Evolutionary conservation across 2,888 invertebrate genomes (phyloP), one percentile per base, ranked within the genome.

Genomic region (Apamea monoglypha): DNA sequence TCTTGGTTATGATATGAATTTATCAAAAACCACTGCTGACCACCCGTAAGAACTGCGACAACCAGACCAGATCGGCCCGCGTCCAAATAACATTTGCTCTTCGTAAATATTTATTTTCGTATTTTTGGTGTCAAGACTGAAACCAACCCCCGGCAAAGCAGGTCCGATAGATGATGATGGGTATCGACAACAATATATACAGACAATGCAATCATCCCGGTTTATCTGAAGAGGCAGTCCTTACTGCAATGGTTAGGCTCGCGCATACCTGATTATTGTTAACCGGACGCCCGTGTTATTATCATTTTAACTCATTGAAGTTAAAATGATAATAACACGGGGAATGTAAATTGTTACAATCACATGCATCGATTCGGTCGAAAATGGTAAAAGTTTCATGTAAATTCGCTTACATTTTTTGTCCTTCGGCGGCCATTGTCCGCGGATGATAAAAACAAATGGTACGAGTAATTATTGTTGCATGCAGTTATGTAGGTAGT

Each of bases 231-330:
- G 32, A 32, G 47, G 14, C 63, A 85, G 36, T 86, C 85, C 83
- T 83, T 21, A 32, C n/a, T 40, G 25, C 40, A 69, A 74, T 72
- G 29, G 80, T 80, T 85, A 85, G 76, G 78, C 74, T 56, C 44
- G 86, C 74, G 66, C 61, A 78, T 25, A 69, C 76, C 63, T 75
- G 78, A 73, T 87, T 83, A 79, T 87, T 87, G 85, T 78, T 81
- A 83, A 83, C 83, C 72, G 83, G 76, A 81, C 47, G 72, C 68
- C 59, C 64, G 72, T 81, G 87, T 80, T 87, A 87, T 87, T 87
- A 87, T 75, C 73, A 50, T 75, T 83, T 87, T 83, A 85, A 81
- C 81, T 85, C 76, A n/a, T n/a, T n/a, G n/a, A n/a, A n/a, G n/a
- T n/a, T n/a, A n/a, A n/a, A n/a, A n/a, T n/a, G n/a, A n/a, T n/a